Base-by-base conservation (phyloP, 2,113 vertebrate species). In the Oenanthe melanoleuca region DNA sequence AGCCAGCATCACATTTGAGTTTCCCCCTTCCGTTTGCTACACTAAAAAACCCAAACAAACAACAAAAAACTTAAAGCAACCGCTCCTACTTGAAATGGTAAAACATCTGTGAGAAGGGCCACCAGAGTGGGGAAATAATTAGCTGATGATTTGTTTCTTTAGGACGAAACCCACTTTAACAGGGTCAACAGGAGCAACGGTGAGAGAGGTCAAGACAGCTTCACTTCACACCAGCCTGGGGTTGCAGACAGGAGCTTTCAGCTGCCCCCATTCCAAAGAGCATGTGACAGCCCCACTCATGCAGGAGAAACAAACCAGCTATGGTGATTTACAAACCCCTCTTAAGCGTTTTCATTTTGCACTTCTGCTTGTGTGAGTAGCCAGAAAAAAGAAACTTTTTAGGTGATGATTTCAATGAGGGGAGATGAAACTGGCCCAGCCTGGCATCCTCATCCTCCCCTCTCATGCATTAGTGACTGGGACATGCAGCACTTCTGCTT, bases 401-500 rank as follows among this genome's bases (percentile, higher is more conserved):
- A 21, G 53, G n/a, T 34, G 50, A 31, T 53, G 85, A 69, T 17
- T 84, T 23, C 18, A 29, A 19, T 0, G 1, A 7, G 63, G 22
- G 23, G 16, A 73, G 59, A 84, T 59, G 38, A 77, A 53, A 50
- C 7, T 2, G 22, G 55, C 42, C 29, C 71, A 70, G 59, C 11
- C 25, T 45, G 23, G 53, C 65, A 14, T 64, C 6, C 37, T 49
- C 42, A 18, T 64, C 7, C 66, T 61, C 14, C 52, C 53, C 49
- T 65, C 26, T 61, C 2, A 5, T 6, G 47, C 25, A 1, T 7
- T 2, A 21, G 34, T 16, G 47, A 57, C 26, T 0, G 1, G 40
- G n/a, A 59, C 2, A 4, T 0, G 12, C 53, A 85, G 45, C 18
- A 73, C 7, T 25, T 63, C 80, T 71, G 50, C 18, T 47, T 60